Evolutionary conservation across 2,797 vertebrate species (phyloP), one percentile per base, ranked within the genome.

Genomic region (Anguilla megastoma): DNA sequence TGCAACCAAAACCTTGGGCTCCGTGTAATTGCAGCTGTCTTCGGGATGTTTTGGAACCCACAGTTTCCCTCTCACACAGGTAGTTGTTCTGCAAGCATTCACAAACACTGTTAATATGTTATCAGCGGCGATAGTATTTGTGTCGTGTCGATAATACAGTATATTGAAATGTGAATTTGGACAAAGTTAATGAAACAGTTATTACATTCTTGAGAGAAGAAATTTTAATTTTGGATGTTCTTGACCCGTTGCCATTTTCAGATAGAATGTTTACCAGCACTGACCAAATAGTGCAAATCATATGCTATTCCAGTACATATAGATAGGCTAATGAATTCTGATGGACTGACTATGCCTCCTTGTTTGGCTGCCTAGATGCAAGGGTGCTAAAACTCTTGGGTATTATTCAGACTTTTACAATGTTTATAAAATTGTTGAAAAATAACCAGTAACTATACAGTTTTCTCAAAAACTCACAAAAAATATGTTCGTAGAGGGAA

Each of bases 11-110:
- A 24, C 54, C 83, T 56, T 88, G 89, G 89, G 89, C 87, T 92
- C 88, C 85, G 87, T 86, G 86, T 92, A 92, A 94, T 92, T 93
- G 87, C 93, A 93, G 91, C 91, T 89, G 71, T 89, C 87, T 76
- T 89, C 85, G 88, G 33, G 16, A 63, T 58, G 85, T 79, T 88
- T 91, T 27, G 18, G 18, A 82, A 82, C 24, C 16, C 45, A 3
- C 33, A 1, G 45, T 82, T 82, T 50, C 48, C 45, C 18, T 82
- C 36, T 48, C 21, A 48, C 18, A 14, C n/a, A 48, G 90, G 90
- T 60, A 80, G 90, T 91, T 90, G 87, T 1, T 9, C 52, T 14
- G 27, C 56, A n/a, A 18, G 2, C 16, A 56, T 52, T 87, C 83
- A 54, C 52, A 54, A 54, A 54, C 52, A 54, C 52, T 1, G 52